Evolutionary conservation across 2,888 invertebrate genomes (phyloP).

Genomic region (Quadroppia sp.): DNA sequence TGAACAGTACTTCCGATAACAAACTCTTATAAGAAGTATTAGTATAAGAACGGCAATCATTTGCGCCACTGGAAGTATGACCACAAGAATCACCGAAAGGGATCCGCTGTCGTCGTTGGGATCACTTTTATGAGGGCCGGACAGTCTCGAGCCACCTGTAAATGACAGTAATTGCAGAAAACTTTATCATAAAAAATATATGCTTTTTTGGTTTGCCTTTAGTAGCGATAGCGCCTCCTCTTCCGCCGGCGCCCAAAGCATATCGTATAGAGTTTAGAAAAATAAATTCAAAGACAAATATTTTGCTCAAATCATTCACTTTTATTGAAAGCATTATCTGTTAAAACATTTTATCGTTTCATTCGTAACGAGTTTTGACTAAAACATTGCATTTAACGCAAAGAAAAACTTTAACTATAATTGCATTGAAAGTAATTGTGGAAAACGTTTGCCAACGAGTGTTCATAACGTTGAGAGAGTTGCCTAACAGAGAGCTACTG

Average conservation of each 20-base stretch:
- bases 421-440: background rate
- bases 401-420: background rate
- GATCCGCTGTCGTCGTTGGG: conserved; percentile 42
- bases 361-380: background rate
- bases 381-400: background rate
- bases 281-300: background rate
- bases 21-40: conserved; percentile 40
- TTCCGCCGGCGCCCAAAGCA: conserved; percentile 28
- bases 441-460: background rate
- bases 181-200: background rate
- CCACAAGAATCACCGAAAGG: conserved; percentile 41
- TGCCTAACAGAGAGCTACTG: background rate
- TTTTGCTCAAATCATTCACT: background rate
- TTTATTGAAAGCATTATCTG: background rate
- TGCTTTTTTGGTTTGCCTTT: conserved; percentile 15
- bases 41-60: conserved; percentile 41
- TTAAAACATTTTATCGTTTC: background rate
- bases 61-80: conserved; percentile 43
- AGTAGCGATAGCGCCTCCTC: conserved; percentile 41
- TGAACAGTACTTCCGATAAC: conserved; percentile 40
- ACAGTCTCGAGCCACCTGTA: conserved; percentile 29
- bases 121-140: conserved; percentile 21
- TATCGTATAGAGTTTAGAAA: background rate
- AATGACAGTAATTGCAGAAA: background rate
- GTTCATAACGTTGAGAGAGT: background rate